phyloP scores from a whole-genome alignment of 2,797 vertebrate species.

The Sebastes alutus region DNA sequence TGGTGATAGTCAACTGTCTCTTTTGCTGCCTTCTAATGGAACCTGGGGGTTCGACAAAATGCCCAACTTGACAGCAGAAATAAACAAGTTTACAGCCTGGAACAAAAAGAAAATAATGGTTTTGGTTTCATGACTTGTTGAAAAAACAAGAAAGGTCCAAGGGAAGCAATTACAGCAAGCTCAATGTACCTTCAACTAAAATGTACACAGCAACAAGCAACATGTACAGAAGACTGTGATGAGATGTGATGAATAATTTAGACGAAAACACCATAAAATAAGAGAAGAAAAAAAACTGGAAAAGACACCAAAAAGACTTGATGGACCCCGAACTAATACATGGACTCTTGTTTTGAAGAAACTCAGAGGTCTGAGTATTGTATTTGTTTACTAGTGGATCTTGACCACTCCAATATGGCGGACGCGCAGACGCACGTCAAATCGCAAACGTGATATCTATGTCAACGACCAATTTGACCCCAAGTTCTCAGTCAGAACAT shows the following conservation, averaged over 20 bases:
- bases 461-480: too few species aligned
- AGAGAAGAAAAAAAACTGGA: too few species aligned
- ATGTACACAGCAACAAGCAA: not conserved
- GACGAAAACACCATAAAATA: not conserved
- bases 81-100: too few species aligned
- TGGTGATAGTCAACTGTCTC: not conserved
- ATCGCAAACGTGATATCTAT: too few species aligned
- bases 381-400: too few species aligned
- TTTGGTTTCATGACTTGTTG: not conserved
- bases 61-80: not conserved
- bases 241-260: not conserved
- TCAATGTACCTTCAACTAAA: not conserved
- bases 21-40: not conserved
- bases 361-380: not conserved
- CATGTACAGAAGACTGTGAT: not conserved
- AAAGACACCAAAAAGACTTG: not conserved
- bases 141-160: not conserved
- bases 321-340: not conserved
- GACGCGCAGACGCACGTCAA: too few species aligned
- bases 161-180: not conserved
- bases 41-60: not conserved
- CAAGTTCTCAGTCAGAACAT: too few species aligned
- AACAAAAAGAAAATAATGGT: not conserved
- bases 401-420: too few species aligned
- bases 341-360: not conserved